Conservation (phyloP, 1,140 invertebrate genomes). For the Formica selysi region DNA sequence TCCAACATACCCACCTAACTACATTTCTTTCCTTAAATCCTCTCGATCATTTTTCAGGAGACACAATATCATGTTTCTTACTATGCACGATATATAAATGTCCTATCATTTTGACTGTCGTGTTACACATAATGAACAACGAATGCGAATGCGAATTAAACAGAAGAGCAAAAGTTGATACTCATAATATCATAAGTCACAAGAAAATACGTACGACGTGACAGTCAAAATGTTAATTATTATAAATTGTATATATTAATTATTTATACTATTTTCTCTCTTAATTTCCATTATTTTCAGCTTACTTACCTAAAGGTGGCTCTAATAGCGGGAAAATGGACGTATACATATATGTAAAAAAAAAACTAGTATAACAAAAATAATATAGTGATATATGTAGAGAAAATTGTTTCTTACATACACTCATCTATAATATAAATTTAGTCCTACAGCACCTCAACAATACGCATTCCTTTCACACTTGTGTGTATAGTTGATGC, state of each 20-base stretch:
- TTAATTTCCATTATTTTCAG: conserved; percentile 17
- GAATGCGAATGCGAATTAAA: conserved; percentile 17
- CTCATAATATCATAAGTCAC: not conserved
- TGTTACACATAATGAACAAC: not conserved
- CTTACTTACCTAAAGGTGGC: conserved; percentile 13
- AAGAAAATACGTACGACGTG: conserved; percentile 1
- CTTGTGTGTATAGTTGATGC: conserved; percentile 1
- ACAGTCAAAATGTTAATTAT: conserved; percentile 13
- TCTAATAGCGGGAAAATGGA: conserved; percentile 32
- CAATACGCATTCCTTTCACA: conserved; percentile 15
- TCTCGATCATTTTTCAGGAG: not conserved
- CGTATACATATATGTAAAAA: conserved; percentile 29
- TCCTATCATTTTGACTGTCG: not conserved
- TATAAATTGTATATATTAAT: conserved; percentile 43
- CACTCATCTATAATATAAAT: conserved; percentile 10
- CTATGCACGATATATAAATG: not conserved
- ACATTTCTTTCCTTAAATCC: not conserved
- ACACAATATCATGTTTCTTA: not conserved
- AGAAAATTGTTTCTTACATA: conserved; percentile 9
- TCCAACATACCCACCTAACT: conserved; percentile 16
- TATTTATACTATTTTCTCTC: not conserved
- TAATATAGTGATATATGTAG: not conserved
- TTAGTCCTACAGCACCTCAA: conserved; percentile 25
- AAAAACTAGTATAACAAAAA: conserved; percentile 29
- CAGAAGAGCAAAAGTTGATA: not conserved